Base-by-base conservation (phyloP, 2,888 invertebrate genomes). In the Pammene fasciana region DNA sequence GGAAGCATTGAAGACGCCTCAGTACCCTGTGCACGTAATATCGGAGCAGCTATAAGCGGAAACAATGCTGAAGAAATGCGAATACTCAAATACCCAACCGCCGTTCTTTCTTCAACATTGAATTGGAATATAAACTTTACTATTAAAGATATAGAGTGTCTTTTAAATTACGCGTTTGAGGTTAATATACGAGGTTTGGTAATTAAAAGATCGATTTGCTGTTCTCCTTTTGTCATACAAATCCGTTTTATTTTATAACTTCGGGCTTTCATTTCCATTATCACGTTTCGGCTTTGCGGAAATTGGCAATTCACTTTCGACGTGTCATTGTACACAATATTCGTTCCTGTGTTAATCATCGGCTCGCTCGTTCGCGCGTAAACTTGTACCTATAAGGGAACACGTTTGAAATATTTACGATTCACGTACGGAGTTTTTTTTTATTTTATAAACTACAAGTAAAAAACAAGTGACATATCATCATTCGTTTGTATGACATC, bases 271-370 rank as follows among this genome's bases (percentile, higher is more conserved):
- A 57, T 56, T 68, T 65, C 45, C 64, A 68, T 68, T 64, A 68
- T 68, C 64, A 65, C 68, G 52, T 68, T 57, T 41, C 57, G 64
- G 52, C 50, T 67, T 67, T 67, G 45, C 57, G 68, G 68, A 68
- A 68, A 68, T 68, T 68, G 64, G 68, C 68, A 68, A 68, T 68
- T 57, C 64, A 65, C 64, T 65, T 64, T 68, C 45, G 57, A 50
- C 64, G 59, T 68, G 64, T 64, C 68, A 68, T 16, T 68, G 68
- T 43, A 65, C 64, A 65, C 64, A 52, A 68, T 65, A 50, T 36
- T 45, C 64, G 46, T 55, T 67, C 61, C 48, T n/a, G 38, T 61
- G 46, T 45, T 61, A 62, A 67, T 67, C 55, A 41, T 61, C 10
- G 52, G 16, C 34, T 18, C 36, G 26, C 11, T 10, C 18, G 41